phyloP scores from a whole-genome alignment of 2,797 vertebrate species.

The Morelia viridis region DNA sequence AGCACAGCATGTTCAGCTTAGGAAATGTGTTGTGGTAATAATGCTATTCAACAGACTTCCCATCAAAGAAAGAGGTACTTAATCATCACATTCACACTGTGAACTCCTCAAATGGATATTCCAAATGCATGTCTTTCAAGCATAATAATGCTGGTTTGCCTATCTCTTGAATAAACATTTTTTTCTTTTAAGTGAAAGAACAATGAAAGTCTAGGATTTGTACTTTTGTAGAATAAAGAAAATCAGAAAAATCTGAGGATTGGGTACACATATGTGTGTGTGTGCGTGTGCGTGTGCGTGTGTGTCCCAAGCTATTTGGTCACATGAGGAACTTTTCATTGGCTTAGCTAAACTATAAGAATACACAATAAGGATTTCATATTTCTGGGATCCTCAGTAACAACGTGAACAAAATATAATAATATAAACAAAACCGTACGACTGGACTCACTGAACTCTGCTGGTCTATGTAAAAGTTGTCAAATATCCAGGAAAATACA shows the following conservation, averaged over 20 bases:
- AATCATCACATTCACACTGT: neutral
- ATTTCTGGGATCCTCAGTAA: neutral
- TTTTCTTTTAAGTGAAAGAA: neutral
- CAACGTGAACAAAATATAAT: neutral
- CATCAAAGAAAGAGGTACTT: rapidly evolving
- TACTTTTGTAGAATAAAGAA: neutral
- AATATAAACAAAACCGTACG: neutral
- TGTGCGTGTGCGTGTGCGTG: neutral
- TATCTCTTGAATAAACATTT: neutral
- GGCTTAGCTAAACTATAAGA: neutral
- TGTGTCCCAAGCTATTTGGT: neutral
- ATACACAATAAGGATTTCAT: neutral
- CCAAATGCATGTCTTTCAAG: neutral
- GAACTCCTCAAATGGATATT: neutral
- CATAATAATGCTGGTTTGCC: neutral
- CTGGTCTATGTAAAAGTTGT: neutral
- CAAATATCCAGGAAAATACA: neutral
- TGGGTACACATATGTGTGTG: neutral
- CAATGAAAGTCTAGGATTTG: neutral
- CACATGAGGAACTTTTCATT: neutral
- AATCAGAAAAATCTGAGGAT: neutral
- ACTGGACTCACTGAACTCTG: neutral
- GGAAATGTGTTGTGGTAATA: neutral
- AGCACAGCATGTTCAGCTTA: neutral
- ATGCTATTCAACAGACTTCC: rapidly evolving